A percentile compares a stretch with the other conserved stretches of the same genome.
phyloP scores from a whole-genome alignment of 2,113 vertebrate species.

The Mus musculus region DNA sequence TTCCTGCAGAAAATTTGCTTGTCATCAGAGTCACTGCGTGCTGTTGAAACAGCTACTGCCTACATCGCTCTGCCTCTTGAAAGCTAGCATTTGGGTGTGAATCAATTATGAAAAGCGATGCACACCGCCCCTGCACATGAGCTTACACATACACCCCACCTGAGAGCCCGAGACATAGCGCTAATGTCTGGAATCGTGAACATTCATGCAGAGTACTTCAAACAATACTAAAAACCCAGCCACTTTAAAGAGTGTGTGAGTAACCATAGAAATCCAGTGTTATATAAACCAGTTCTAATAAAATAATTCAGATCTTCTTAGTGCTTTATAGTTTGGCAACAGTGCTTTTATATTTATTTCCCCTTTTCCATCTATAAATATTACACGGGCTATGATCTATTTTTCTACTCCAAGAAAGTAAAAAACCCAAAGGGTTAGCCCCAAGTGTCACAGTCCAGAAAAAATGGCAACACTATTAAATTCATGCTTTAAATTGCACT shows the following conservation, averaged over 20 bases:
- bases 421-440: not conserved
- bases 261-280: conserved; percentile 30
- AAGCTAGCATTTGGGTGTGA: conserved; percentile 58
- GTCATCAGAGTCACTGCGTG: conserved; percentile 56
- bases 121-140: not conserved
- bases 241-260: conserved; percentile 36
- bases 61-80: conserved; percentile 59
- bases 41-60: conserved; percentile 59
- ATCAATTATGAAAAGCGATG: conserved; percentile 70
- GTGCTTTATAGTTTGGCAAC: not conserved
- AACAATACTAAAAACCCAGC: not conserved
- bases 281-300: conserved; percentile 48
- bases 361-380: conserved; percentile 9
- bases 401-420: not conserved
- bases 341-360: conserved; percentile 26
- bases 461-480: conserved; percentile 8
- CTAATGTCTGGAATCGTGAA: conserved; percentile 14
- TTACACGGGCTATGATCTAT: not conserved
- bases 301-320: conserved; percentile 2
- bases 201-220: conserved; percentile 33
- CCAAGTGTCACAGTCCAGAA: not conserved
- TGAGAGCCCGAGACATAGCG: conserved; percentile 9
- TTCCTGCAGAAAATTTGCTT: conserved; percentile 68
- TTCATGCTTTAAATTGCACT: not conserved
- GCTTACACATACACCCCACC: not conserved